Evolutionary conservation across 2,888 invertebrate species (phyloP).

Genomic region (Eristalinus sepulchralis): DNA sequence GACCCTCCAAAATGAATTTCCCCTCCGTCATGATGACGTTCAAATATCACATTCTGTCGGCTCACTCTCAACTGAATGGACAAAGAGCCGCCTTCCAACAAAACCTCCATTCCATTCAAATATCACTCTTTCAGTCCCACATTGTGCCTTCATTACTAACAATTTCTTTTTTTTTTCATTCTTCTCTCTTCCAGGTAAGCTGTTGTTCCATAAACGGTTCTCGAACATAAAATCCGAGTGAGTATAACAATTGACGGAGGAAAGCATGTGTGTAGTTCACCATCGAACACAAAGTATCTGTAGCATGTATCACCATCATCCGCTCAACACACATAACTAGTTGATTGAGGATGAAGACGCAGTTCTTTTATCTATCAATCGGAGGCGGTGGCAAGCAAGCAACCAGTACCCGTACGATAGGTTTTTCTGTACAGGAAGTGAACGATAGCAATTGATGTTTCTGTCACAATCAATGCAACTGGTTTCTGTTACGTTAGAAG

Average conservation of each 20-base stretch:
- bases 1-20: too few relatives aligned
- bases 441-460: constrained; percentile 6
- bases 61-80: not conserved
- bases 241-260: constrained; percentile 19
- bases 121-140: not conserved
- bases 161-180: not conserved
- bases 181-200: constrained; percentile 52
- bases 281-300: constrained; percentile 36
- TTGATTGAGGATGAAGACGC: constrained; percentile 31
- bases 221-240: constrained; percentile 7
- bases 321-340: constrained; percentile 1
- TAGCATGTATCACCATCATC: constrained; percentile 21
- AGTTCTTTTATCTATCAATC: not conserved
- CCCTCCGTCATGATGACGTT: too few relatives aligned
- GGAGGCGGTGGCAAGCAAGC: not conserved
- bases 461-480: constrained; percentile 58
- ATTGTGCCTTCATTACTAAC: not conserved
- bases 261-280: not conserved
- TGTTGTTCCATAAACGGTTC: not conserved
- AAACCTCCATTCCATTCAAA: not conserved
- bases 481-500: too few relatives aligned
- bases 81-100: not conserved
- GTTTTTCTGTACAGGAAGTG: not conserved
- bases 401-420: not conserved
- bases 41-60: not conserved